A percentile compares a stretch with the other conserved stretches of the same genome.
These are phyloP conservation scores for Marronus borbonicus DNA, from an alignment of 2,888 invertebrate genomes.

Conservation along the genomic window DNA sequence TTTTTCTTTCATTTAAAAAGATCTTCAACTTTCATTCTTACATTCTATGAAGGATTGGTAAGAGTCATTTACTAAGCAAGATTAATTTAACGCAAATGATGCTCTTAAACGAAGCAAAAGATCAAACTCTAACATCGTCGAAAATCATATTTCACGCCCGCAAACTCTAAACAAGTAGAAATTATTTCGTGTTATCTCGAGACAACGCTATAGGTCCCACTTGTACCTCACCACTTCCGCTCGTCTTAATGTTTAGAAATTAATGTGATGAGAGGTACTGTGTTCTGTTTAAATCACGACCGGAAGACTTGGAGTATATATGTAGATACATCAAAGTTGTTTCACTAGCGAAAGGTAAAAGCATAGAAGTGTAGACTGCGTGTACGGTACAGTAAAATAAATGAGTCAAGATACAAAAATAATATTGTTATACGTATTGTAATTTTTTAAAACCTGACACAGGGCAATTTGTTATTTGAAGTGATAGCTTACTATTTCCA, in stretches of 20 bases:
- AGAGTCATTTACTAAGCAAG: too few relatives aligned
- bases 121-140: neutral
- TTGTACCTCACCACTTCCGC: neutral
- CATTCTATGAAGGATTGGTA: neutral
- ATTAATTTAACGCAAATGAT: too few relatives aligned
- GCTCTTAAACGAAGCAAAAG: neutral
- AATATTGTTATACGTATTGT: too few relatives aligned
- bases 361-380: too few relatives aligned
- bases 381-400: too few relatives aligned
- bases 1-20: neutral
- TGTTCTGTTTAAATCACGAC: slow-evolving; percentile 2
- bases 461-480: too few relatives aligned
- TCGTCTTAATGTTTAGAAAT: slow-evolving; percentile 4
- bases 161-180: slow-evolving; percentile 20
- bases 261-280: neutral
- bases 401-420: too few relatives aligned
- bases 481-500: too few relatives aligned
- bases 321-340: too few relatives aligned
- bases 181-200: slow-evolving; percentile 23
- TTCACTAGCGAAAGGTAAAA: too few relatives aligned
- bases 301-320: neutral
- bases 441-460: too few relatives aligned
- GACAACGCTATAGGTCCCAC: neutral
- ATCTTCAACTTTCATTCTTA: neutral
- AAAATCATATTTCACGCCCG: slow-evolving; percentile 20